These are phyloP conservation scores for Andrena praecox DNA, from an alignment of 2,888 invertebrate species.

Conservation along the genomic window DNA sequence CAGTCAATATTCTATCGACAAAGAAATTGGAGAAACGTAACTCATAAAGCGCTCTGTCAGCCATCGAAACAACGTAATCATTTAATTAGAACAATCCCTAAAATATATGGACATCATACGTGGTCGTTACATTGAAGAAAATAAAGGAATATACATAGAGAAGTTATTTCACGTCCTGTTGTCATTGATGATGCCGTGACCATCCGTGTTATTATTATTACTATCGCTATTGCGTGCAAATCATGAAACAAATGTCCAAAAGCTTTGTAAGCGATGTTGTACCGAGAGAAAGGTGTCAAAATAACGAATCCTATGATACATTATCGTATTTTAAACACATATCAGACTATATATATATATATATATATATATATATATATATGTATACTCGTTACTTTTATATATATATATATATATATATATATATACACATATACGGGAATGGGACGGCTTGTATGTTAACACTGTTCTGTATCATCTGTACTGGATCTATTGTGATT, in stretches of 20 bases:
- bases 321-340: constrained; percentile 33
- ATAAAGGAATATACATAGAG: constrained; percentile 2
- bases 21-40: constrained; percentile 49
- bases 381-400: background rate
- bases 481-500: constrained; percentile 15
- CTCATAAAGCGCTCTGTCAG: constrained; percentile 53
- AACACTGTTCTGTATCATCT: constrained; percentile 3
- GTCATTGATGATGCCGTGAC: constrained; percentile 67
- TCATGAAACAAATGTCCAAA: constrained; percentile 75
- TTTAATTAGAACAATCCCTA: constrained; percentile 14
- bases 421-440: constrained; percentile 8
- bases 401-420: background rate
- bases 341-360: constrained; percentile 11
- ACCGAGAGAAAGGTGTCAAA: constrained; percentile 77
- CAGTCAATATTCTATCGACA: constrained; percentile 74
- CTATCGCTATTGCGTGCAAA: constrained; percentile 79
- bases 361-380: constrained; percentile 1
- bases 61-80: constrained; percentile 42
- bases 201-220: constrained; percentile 76
- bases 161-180: constrained; percentile 55
- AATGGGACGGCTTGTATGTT: constrained; percentile 7
- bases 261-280: constrained; percentile 75
- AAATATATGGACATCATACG: constrained; percentile 19
- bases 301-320: constrained; percentile 47
- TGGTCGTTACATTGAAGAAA: constrained; percentile 15